phyloP scores from a whole-genome alignment of 2,888 invertebrate species.

The Tyria jacobaeae region DNA sequence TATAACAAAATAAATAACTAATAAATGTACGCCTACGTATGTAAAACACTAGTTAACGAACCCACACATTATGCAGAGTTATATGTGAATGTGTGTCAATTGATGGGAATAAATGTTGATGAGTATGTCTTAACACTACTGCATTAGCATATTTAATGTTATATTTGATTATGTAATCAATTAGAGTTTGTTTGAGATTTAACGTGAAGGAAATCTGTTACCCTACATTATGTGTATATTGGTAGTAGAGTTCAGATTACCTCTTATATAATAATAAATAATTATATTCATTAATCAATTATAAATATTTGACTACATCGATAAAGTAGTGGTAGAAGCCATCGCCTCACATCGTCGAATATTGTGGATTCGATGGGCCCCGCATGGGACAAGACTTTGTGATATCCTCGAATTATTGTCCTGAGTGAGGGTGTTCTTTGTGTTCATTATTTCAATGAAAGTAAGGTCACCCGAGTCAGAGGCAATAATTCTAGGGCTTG shows the following conservation, averaged over 20 bases:
- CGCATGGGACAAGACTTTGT: no score
- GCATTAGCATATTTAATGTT: constrained; percentile 35
- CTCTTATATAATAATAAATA: no score
- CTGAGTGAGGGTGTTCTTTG: no score
- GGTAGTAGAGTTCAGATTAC: not conserved
- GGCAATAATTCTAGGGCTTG: no score
- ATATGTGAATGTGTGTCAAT: constrained; percentile 47
- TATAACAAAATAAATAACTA: constrained; percentile 29
- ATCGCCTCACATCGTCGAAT: no score
- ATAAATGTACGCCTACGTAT: constrained; percentile 40
- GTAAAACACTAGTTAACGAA: constrained; percentile 52
- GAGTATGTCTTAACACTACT: constrained; percentile 46
- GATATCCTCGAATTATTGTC: no score
- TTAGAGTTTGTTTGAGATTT: constrained; percentile 19
- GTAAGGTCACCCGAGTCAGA: no score
- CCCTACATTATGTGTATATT: constrained; percentile 4
- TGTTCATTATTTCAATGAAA: no score
- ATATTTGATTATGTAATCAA: constrained; percentile 22
- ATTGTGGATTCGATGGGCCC: no score
- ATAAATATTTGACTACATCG: not conserved
- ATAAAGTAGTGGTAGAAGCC: no score
- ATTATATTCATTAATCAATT: no score
- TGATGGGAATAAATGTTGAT: constrained; percentile 49
- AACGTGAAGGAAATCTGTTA: constrained; percentile 9
- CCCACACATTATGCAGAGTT: constrained; percentile 52